These are phyloP conservation scores for Procavia capensis DNA, from an alignment of 2,113 vertebrate species.

Conservation along the genomic window DNA sequence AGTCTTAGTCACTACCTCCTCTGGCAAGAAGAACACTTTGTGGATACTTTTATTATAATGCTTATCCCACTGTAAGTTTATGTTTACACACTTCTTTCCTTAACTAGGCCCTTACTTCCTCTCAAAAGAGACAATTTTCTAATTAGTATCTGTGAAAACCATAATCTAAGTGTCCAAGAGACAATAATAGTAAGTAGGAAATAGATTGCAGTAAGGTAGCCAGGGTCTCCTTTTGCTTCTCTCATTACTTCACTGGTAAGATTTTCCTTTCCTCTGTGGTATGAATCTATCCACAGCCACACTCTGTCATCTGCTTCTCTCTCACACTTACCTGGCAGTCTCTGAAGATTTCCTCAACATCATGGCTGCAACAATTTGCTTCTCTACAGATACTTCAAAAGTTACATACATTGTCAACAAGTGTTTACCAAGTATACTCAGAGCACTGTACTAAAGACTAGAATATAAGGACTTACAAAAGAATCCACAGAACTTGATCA, in stretches of 20 bases:
- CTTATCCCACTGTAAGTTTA: slow-evolving; percentile 25
- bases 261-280: background rate
- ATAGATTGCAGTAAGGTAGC: background rate
- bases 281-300: background rate
- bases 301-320: background rate
- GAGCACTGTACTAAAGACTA: background rate
- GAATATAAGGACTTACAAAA: background rate
- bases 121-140: slow-evolving; percentile 57
- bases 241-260: background rate
- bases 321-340: background rate
- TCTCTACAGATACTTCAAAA: slow-evolving; percentile 7
- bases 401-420: background rate
- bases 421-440: background rate
- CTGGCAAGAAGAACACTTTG: slow-evolving; percentile 21
- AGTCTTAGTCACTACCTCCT: slow-evolving; percentile 60
- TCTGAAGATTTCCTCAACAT: background rate
- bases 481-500: background rate
- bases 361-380: background rate
- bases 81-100: slow-evolving; percentile 60
- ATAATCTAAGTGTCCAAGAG: background rate
- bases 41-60: slow-evolving; percentile 62
- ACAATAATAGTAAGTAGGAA: slow-evolving; percentile 9
- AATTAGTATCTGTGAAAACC: slow-evolving; percentile 61
- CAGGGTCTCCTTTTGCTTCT: slow-evolving; percentile 22
- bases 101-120: slow-evolving; percentile 55